A percentile compares a stretch with the other conserved stretches of the same genome.
Evolutionary conservation across 2,888 invertebrate genomes (phyloP).

Genomic region (Candidula unifasciata): DNA sequence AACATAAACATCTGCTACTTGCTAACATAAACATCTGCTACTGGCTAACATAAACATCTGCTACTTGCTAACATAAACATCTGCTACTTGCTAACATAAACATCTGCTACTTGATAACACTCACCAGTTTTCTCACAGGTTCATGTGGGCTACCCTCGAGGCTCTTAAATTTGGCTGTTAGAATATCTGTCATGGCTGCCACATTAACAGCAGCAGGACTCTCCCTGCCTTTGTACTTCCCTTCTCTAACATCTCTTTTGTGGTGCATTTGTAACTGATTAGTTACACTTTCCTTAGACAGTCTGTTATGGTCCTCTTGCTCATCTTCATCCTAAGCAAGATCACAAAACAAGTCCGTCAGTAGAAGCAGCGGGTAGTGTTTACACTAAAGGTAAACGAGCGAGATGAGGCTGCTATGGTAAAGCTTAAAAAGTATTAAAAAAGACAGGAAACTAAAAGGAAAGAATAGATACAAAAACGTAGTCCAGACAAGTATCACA

Average conservation of each 20-base stretch:
- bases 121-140: slow-evolving; percentile 60
- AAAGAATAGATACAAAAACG: no score
- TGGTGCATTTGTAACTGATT: slow-evolving; percentile 63
- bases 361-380: background rate
- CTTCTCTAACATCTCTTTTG: slow-evolving; percentile 9
- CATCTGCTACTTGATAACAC: background rate
- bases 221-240: slow-evolving; percentile 35
- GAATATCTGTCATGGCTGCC: slow-evolving; percentile 72
- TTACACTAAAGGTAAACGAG: no score
- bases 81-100: no score
- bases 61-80: no score
- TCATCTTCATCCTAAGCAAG: slow-evolving; percentile 52
- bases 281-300: slow-evolving; percentile 70
- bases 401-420: no score
- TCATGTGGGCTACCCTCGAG: slow-evolving; percentile 61
- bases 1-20: no score
- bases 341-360: background rate
- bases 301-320: slow-evolving; percentile 63
- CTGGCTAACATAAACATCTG: no score
- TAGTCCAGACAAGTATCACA: no score
- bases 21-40: no score
- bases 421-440: no score
- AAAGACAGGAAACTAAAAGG: no score
- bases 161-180: slow-evolving; percentile 69
- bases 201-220: slow-evolving; percentile 63